These are phyloP conservation scores for Hyalella azteca DNA, from an alignment of 2,888 invertebrate genomes.

Conservation along the genomic window DNA sequence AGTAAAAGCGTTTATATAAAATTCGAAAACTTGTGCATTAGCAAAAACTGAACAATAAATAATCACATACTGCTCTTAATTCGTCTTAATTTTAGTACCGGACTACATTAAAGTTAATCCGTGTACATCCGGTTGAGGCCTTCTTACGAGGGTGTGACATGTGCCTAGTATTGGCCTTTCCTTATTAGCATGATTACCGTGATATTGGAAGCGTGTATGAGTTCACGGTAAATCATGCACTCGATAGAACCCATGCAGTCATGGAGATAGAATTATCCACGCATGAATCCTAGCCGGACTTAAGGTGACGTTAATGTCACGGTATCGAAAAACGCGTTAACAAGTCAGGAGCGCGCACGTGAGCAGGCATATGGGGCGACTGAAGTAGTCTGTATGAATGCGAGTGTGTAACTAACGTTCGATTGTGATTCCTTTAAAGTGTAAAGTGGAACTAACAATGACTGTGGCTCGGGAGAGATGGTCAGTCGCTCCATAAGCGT, in stretches of 20 bases:
- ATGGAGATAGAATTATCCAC: not conserved
- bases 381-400: constrained; percentile 4
- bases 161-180: not conserved
- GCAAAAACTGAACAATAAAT: too few relatives aligned
- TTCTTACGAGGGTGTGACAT: too few relatives aligned
- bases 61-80: too few relatives aligned
- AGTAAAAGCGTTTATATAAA: too few relatives aligned
- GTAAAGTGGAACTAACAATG: constrained; percentile 31
- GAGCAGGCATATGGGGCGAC: not conserved
- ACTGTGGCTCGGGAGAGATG: not conserved
- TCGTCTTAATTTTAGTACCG: too few relatives aligned
- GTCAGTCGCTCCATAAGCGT: not conserved
- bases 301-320: too few relatives aligned
- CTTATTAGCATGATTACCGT: not conserved
- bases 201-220: not conserved
- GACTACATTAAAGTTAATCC: too few relatives aligned
- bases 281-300: not conserved
- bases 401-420: constrained; percentile 16
- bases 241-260: not conserved
- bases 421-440: constrained; percentile 21
- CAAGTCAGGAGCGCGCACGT: not conserved
- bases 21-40: too few relatives aligned
- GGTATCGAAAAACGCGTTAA: not conserved
- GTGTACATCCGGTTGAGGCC: too few relatives aligned
- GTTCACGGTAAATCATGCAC: too few relatives aligned